A percentile compares a stretch with the other conserved stretches of the same genome.
Conservation (phyloP, 2,888 invertebrate species). For the Allolobophora icterica region DNA sequence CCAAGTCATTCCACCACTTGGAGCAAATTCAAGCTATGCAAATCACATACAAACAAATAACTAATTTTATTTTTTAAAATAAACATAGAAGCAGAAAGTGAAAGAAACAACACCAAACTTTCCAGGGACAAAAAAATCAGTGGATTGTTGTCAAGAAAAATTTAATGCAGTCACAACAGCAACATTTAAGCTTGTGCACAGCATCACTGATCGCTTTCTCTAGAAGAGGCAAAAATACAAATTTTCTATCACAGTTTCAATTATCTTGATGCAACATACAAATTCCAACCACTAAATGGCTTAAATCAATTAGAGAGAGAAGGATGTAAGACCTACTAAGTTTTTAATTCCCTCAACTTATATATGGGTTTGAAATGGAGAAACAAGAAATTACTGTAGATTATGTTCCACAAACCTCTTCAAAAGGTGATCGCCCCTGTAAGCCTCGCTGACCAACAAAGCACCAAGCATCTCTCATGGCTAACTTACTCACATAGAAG, state of each 20-base stretch:
- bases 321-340: not conserved
- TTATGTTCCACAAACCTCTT: constrained; percentile 43
- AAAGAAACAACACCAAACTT: not conserved
- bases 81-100: not conserved
- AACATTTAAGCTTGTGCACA: not conserved
- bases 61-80: not conserved
- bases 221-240: not conserved
- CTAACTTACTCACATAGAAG: constrained; percentile 69
- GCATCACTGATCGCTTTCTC: not conserved
- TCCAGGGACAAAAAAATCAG: not conserved
- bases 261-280: not conserved
- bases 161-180: not conserved
- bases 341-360: not conserved
- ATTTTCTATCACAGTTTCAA: not conserved
- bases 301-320: not conserved
- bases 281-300: not conserved
- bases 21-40: constrained; percentile 26
- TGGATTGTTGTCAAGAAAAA: not conserved
- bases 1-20: constrained; percentile 52
- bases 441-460: constrained; percentile 69
- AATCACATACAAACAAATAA: not conserved
- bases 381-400: not conserved
- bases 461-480: constrained; percentile 70
- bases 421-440: constrained; percentile 56
- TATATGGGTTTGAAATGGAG: not conserved